phyloP scores from a whole-genome alignment of 2,888 invertebrate genomes.

The Luperina testacea region DNA sequence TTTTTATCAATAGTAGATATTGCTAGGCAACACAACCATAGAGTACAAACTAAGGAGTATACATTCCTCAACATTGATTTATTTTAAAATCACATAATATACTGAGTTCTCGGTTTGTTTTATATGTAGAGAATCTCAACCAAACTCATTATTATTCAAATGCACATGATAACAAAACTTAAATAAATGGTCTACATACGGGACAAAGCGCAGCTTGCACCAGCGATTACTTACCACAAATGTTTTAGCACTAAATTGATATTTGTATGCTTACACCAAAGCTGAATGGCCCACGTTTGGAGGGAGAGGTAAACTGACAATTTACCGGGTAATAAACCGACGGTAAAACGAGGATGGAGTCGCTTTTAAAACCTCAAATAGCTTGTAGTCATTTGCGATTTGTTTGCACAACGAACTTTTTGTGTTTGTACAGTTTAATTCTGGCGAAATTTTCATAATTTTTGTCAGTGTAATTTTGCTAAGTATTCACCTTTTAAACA shows the following conservation, averaged over 20 bases:
- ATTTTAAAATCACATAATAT: neutral
- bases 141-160: constrained; percentile 37
- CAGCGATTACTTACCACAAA: constrained; percentile 68
- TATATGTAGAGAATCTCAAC: neutral
- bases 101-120: no score
- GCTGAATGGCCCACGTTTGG: constrained; percentile 27
- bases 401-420: constrained; percentile 28
- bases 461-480: neutral
- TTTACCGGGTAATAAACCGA: constrained; percentile 55
- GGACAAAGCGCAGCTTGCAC: constrained; percentile 33
- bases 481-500: no score
- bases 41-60: no score
- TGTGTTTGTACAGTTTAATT: constrained; percentile 12
- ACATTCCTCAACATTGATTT: neutral
- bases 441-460: neutral
- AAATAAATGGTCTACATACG: constrained; percentile 36
- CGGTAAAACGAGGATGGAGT: constrained; percentile 34
- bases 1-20: no score
- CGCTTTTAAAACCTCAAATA: constrained; percentile 51
- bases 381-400: constrained; percentile 49
- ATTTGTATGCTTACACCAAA: constrained; percentile 53
- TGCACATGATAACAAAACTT: constrained; percentile 23
- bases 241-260: constrained; percentile 62
- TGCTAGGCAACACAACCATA: no score
- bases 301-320: constrained; percentile 47